A percentile compares a stretch with the other conserved stretches of the same genome.
These are phyloP conservation scores for Arrhamphus sclerolepis DNA, from an alignment of 2,797 vertebrate genomes.

Conservation along the genomic window DNA sequence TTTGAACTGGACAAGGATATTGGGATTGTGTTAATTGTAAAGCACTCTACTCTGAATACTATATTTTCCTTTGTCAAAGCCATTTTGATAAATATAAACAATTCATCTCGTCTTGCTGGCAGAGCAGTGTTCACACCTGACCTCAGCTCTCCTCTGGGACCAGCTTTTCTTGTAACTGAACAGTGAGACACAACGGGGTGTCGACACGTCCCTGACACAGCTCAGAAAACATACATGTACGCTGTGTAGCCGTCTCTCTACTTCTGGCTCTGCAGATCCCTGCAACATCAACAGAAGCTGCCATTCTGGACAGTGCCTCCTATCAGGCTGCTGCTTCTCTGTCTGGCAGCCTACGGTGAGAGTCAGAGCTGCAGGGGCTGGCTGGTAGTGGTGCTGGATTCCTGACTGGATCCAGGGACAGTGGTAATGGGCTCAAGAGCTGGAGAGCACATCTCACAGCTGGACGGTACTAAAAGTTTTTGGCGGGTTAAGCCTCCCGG, in stretches of 20 bases:
- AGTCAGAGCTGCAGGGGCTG: slow-evolving; percentile 48
- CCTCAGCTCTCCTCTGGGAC: background rate
- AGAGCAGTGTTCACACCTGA: too few relatives aligned
- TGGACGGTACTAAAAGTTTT: slow-evolving; percentile 64
- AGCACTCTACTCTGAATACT: too few relatives aligned
- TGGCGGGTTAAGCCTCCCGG: slow-evolving; percentile 56
- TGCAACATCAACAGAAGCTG: slow-evolving; percentile 37
- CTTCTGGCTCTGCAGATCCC: slow-evolving; percentile 17
- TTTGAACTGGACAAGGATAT: too few relatives aligned
- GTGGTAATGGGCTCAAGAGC: slow-evolving; percentile 71
- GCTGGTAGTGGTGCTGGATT: slow-evolving; percentile 60
- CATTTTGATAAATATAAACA: too few relatives aligned
- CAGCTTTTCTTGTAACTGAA: slow-evolving; percentile 10
- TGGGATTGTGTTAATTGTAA: too few relatives aligned
- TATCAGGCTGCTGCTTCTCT: slow-evolving; percentile 43
- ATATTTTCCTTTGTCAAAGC: too few relatives aligned
- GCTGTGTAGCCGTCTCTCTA: slow-evolving; percentile 7
- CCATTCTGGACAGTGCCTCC: slow-evolving; percentile 23
- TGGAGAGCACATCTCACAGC: slow-evolving; percentile 64
- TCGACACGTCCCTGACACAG: background rate
- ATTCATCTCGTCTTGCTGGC: too few relatives aligned
- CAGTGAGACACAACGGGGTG: slow-evolving; percentile 9
- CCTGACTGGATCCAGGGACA: slow-evolving; percentile 66
- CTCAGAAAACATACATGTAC: slow-evolving; percentile 15
- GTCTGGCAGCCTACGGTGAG: slow-evolving; percentile 28